Base-by-base conservation (phyloP, 2,888 invertebrate species). In the Rhingia campestris region DNA sequence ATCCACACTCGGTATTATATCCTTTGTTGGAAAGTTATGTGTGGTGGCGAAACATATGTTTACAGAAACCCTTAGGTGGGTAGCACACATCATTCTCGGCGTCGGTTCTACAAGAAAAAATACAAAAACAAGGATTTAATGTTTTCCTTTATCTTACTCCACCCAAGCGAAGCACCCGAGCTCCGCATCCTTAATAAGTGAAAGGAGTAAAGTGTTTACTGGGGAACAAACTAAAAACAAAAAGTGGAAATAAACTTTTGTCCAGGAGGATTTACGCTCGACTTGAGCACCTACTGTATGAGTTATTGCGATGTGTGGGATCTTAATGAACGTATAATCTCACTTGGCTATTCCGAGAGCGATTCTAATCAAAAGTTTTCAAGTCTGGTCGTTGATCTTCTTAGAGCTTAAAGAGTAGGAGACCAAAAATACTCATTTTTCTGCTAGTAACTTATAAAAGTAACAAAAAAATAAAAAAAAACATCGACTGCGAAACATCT, bases 351-450 rank as follows among this genome's bases (percentile, higher is more conserved):
- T 72, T 81, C 81, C 39, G 49, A 39, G 33, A 56, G 59, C 69
- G 77, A 77, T 76, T 77, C 53, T 67, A 77, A 81, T 77, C 79
- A 79, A 73, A 82, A 74, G 53, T 77, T 77, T 67, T 6, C 49
- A 66, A 35, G 53, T 5, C 7, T 64, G 58, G 64, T 69, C 54
- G 37, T 49, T 41, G 79, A 67, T 67, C 67, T 43, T 35, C 6
- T 39, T 39, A 37, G 32, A 47, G 37, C 45, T 74, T n/a, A 14
- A 73, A 74, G 32, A 39, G 22, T 22, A 30, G 10, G 10, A 22
- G 43, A 3, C 12, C 10, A n/a, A 22, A 37, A 39, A 10, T 2
- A n/a, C 2, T n/a, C 7, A 30, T 2, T 32, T 39, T 10, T 30
- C 30, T 6, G 22, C 35, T 6, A 22, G 3, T 30, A 47, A 37